These are phyloP conservation scores for Hirundichthys speculiger DNA, from an alignment of 2,113 vertebrate genomes.

Conservation along the genomic window DNA sequence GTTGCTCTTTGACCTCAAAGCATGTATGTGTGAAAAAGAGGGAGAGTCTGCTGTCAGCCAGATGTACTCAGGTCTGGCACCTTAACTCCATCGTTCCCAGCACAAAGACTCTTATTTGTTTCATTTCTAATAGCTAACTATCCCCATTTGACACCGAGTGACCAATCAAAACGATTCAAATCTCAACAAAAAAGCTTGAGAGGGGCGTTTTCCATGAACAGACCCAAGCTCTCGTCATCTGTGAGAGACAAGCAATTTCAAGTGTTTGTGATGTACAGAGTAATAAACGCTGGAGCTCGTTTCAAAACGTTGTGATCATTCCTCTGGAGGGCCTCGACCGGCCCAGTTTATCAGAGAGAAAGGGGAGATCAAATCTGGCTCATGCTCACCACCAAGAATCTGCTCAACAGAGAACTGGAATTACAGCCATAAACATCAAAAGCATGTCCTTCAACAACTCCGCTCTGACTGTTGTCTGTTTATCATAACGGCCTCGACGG, in stretches of 20 bases:
- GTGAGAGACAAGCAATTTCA: no score
- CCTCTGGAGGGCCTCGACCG: neutral
- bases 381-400: slow-evolving; percentile 17
- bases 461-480: slow-evolving; percentile 36
- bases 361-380: neutral
- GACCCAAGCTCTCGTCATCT: no score
- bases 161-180: no score
- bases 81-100: slow-evolving; percentile 3
- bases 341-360: neutral
- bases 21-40: slow-evolving; percentile 31
- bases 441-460: slow-evolving; percentile 20
- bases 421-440: slow-evolving; percentile 46
- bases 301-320: neutral
- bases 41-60: slow-evolving; percentile 44
- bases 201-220: no score
- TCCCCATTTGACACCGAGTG: no score
- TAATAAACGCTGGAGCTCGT: no score
- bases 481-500: slow-evolving; percentile 42
- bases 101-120: neutral
- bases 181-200: no score
- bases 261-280: no score
- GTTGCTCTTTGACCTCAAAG: slow-evolving; percentile 58
- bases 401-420: slow-evolving; percentile 19
- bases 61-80: slow-evolving; percentile 27
- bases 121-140: no score